Percentiles rank a stretch among this genome's conserved stretches.
phyloP scores from a whole-genome alignment of 2,797 vertebrate species.

The Falco cherrug region DNA sequence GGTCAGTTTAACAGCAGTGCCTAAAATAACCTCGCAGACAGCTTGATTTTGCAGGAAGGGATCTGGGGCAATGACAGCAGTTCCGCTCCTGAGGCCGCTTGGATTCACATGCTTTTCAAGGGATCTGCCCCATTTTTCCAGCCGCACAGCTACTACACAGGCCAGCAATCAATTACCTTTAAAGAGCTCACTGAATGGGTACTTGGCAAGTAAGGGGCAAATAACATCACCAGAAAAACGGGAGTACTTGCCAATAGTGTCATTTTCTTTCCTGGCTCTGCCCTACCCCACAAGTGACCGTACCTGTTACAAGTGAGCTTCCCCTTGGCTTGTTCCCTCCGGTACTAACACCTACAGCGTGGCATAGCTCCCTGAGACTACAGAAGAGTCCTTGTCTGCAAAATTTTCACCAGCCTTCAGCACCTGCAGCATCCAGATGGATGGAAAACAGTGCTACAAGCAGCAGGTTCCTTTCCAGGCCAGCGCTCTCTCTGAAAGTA shows the following conservation, averaged over 20 bases:
- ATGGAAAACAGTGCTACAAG: neutral
- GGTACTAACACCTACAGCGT: neutral
- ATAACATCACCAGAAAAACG: neutral
- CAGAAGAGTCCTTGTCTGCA: neutral
- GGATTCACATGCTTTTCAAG: neutral
- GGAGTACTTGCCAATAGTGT: neutral
- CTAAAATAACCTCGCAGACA: neutral
- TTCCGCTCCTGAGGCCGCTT: neutral
- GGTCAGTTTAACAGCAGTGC: neutral
- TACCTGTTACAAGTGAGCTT: neutral
- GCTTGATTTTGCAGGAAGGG: neutral
- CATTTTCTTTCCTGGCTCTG: neutral
- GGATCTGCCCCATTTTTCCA: neutral
- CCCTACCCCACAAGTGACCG: neutral
- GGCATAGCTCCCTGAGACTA: neutral
- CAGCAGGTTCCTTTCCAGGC: neutral
- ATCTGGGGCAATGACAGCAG: neutral
- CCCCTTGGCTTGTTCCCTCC: neutral
- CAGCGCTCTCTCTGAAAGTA: neutral
- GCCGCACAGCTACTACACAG: neutral
- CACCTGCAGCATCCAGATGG: neutral
- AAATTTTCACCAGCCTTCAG: neutral
- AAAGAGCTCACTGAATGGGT: neutral
- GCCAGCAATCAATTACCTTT: neutral
- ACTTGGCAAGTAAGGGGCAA: neutral